Base-by-base conservation (phyloP, 2,888 invertebrate genomes). In the Acleris holmiana region DNA sequence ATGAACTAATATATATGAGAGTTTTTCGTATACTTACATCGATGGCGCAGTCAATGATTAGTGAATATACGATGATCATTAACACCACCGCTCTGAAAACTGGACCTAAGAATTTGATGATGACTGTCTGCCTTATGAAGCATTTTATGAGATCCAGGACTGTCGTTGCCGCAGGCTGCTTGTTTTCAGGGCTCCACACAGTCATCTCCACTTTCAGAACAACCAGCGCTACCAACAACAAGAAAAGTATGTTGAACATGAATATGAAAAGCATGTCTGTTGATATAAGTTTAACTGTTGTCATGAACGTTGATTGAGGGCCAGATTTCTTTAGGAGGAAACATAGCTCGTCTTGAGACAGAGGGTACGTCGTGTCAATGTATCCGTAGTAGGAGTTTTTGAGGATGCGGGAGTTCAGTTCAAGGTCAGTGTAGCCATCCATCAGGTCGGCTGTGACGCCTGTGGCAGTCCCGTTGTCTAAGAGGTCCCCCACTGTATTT, bases 301-400 rank as follows among this genome's bases (percentile, higher is more conserved):
- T 88, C 71, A 84, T 88, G 70, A 94, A 93, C 1, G 91, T 84
- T 0, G 93, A 88, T 62, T 93, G 91, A n/a, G 79, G 80, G 10
- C 78, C 77, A 0, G 93, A 86, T 69, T 93, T 93, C 61, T 93
- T 93, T 6, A 94, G 85, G 25, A 94, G 69, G 57, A 94, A 93
- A 73, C 94, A 94, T 10, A 94, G 71, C 71, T 93, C 92, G 67
- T 94, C 94, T 67, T 94, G 92, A 10, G 76, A 81, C 6, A 93
- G 80, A 2, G 93, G 93, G 56, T 93, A 88, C 0, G 94, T 93
- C 2, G 86, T 86, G 63, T 94, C 94, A 17, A 93, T 91, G 56
- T 85, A 87, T 1, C 89, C 89, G 17, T 88, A 84, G 69, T 93
- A 94, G 0, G 88, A 84, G 55, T 88, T 86, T 61, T 93, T 89